Conservation (phyloP, 2,113 vertebrate genomes). For the Vulpes lagopus region DNA sequence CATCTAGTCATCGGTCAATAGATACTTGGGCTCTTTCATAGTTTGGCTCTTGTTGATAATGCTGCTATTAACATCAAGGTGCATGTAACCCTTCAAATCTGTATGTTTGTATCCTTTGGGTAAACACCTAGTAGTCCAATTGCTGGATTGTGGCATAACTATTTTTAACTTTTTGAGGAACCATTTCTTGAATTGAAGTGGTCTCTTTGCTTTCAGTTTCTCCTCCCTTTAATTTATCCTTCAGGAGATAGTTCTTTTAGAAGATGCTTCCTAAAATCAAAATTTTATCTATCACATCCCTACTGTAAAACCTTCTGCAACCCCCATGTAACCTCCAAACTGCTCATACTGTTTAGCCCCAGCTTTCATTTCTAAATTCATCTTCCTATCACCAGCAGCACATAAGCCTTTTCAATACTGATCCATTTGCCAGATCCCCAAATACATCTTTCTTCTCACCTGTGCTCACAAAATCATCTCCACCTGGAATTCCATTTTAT, state of each 20-base stretch:
- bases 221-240: not conserved
- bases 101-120: too few relatives aligned
- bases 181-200: not conserved
- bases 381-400: not conserved
- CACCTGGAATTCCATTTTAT: not conserved
- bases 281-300: not conserved
- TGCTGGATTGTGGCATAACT: too few relatives aligned
- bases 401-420: not conserved
- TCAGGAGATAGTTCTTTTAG: not conserved
- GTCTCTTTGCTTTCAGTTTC: not conserved
- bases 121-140: too few relatives aligned
- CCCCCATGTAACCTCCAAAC: not conserved
- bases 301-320: not conserved
- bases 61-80: too few relatives aligned
- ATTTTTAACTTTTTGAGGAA: not conserved
- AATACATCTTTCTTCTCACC: not conserved
- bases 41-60: too few relatives aligned
- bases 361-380: not conserved
- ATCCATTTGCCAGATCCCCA: not conserved
- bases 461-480: not conserved
- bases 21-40: too few relatives aligned
- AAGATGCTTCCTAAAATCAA: constrained; percentile 22
- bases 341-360: not conserved
- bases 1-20: too few relatives aligned
- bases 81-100: too few relatives aligned